A percentile compares a stretch with the other conserved stretches of the same genome.
Evolutionary conservation across 2,113 vertebrate species (phyloP).

Genomic region (Polypterus senegalus): DNA sequence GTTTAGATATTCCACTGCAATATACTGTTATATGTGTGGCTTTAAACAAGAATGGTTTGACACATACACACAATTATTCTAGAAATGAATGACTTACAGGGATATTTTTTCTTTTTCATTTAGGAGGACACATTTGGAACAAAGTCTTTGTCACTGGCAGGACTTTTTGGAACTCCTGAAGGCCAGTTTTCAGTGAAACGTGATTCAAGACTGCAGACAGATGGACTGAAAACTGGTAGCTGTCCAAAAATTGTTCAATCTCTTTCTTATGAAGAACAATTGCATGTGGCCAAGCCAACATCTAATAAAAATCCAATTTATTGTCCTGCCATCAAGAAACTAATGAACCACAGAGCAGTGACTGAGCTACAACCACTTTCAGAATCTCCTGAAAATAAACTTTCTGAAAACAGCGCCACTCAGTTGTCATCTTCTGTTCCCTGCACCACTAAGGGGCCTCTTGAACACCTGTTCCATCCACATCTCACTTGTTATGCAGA

Average conservation of each 20-base stretch:
- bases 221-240: slow-evolving; percentile 7
- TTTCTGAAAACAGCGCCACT: slow-evolving; percentile 46
- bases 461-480: slow-evolving; percentile 54
- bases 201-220: slow-evolving; percentile 3
- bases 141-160: slow-evolving; percentile 62
- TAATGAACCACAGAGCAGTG: slow-evolving; percentile 55
- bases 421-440: slow-evolving; percentile 12
- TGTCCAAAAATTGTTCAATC: slow-evolving; percentile 62
- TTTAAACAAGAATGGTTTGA: too few species aligned
- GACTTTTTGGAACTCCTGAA: slow-evolving; percentile 59
- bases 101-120: slow-evolving; percentile 14
- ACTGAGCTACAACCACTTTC: slow-evolving; percentile 56
- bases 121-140: slow-evolving; percentile 56
- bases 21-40: too few species aligned
- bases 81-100: background rate
- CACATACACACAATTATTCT: too few species aligned
- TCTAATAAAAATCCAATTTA: slow-evolving; percentile 27
- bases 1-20: too few species aligned
- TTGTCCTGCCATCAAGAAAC: slow-evolving; percentile 83
- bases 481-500: slow-evolving; percentile 20
- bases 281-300: slow-evolving; percentile 40
- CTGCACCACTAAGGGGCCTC: slow-evolving; percentile 26
- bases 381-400: slow-evolving; percentile 59
- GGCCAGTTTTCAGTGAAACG: slow-evolving; percentile 14
- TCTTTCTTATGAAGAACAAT: slow-evolving; percentile 60